A percentile compares a stretch with the other conserved stretches of the same genome.
These are phyloP conservation scores for Tonatia bakeri DNA, from an alignment of 2,113 vertebrate genomes.

Conservation along the genomic window DNA sequence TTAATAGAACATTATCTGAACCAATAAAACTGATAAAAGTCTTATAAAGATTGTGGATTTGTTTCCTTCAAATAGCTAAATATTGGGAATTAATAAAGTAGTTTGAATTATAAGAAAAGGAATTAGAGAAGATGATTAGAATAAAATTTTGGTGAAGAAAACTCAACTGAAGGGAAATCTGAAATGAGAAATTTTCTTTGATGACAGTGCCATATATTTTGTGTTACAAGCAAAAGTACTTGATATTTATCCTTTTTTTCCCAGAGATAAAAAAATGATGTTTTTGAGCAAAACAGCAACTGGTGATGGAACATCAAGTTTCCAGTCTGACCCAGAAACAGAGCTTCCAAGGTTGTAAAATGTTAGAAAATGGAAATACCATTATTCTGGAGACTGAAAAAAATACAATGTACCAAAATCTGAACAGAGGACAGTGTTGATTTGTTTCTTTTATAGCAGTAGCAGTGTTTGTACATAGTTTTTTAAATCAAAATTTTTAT, in stretches of 20 bases:
- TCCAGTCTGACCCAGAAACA: slow-evolving; percentile 49
- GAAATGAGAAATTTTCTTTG: not conserved
- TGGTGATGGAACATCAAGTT: slow-evolving; percentile 17
- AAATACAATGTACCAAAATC: slow-evolving; percentile 29
- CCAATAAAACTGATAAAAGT: not conserved
- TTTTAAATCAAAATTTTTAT: slow-evolving; percentile 13
- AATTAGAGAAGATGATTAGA: slow-evolving; percentile 29
- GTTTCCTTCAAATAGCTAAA: not conserved
- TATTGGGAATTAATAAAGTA: not conserved
- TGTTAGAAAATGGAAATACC: slow-evolving; percentile 21
- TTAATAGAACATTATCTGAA: not conserved
- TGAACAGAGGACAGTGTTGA: slow-evolving; percentile 38
- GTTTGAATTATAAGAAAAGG: not conserved
- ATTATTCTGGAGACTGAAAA: not conserved
- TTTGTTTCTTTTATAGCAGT: slow-evolving; percentile 46
- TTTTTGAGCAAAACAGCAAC: slow-evolving; percentile 44
- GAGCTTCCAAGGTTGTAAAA: slow-evolving; percentile 29
- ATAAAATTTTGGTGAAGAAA: slow-evolving; percentile 5
- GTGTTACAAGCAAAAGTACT: not conserved
- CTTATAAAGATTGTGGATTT: not conserved
- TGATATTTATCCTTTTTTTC: slow-evolving; percentile 6
- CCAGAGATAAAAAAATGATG: slow-evolving; percentile 21
- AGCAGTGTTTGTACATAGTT: not conserved
- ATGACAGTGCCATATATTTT: not conserved
- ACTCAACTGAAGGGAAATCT: not conserved